phyloP scores from a whole-genome alignment of 2,888 invertebrate genomes.

The Lissonota sp. region DNA sequence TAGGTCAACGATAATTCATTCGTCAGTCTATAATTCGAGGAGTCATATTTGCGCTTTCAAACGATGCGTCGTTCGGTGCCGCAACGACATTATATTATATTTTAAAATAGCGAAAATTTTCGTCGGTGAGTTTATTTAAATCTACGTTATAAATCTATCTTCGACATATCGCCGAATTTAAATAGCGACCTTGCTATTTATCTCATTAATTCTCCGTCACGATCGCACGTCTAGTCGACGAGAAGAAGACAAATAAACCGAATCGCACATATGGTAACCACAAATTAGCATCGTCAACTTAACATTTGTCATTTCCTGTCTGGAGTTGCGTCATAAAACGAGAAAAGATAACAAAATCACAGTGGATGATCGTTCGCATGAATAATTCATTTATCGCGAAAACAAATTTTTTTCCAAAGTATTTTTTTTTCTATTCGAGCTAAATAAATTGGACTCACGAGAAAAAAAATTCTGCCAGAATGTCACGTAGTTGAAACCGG shows the following conservation, averaged over 20 bases:
- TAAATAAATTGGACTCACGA: slow-evolving; percentile 41
- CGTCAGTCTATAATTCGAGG: no score
- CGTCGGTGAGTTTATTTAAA: background rate
- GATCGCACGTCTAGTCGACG: background rate
- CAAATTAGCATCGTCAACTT: slow-evolving; percentile 35
- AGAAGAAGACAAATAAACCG: slow-evolving; percentile 11
- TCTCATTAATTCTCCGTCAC: slow-evolving; percentile 13
- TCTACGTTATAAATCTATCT: background rate
- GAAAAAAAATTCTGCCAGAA: slow-evolving; percentile 16
- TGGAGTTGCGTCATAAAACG: slow-evolving; percentile 18
- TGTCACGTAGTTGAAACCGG: background rate
- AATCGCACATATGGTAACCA: slow-evolving; percentile 11
- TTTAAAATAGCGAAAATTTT: no score
- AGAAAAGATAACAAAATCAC: background rate
- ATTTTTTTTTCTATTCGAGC: background rate
- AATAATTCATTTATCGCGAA: background rate
- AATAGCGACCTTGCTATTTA: background rate
- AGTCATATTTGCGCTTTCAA: no score
- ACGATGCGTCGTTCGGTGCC: no score
- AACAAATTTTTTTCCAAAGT: background rate
- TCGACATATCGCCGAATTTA: background rate
- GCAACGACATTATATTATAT: no score
- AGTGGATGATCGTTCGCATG: background rate
- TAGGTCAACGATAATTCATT: no score
- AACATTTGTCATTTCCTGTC: background rate